These are phyloP conservation scores for Eurystomus glaucurus DNA, from an alignment of 2,797 vertebrate species.

Conservation along the genomic window DNA sequence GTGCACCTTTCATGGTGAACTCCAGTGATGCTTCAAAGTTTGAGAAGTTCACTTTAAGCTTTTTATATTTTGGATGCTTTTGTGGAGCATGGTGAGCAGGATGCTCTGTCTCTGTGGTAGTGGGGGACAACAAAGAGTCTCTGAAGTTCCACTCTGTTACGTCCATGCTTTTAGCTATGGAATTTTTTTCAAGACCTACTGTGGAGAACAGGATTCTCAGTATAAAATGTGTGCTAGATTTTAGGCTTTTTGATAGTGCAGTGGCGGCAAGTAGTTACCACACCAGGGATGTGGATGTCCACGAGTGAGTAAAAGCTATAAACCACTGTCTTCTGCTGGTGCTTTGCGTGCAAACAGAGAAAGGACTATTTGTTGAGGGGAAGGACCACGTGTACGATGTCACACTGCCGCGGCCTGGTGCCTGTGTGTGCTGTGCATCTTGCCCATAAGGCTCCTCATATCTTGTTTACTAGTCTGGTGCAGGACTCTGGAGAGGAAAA, in stretches of 20 bases:
- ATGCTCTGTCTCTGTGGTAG: background rate
- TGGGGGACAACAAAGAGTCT: background rate
- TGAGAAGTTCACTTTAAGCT: constrained; percentile 17
- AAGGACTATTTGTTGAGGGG: background rate
- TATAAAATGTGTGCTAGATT: background rate
- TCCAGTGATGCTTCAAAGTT: constrained; percentile 14
- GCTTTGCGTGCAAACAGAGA: background rate
- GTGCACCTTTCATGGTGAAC: constrained; percentile 16
- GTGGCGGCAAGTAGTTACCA: background rate
- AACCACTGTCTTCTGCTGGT: background rate
- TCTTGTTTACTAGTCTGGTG: background rate
- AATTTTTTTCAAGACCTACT: background rate
- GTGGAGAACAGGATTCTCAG: background rate
- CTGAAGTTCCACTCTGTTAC: background rate
- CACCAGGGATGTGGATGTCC: background rate
- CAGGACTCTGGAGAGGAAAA: background rate
- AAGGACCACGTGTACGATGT: rapidly evolving
- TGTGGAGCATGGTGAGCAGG: background rate
- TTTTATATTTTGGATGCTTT: constrained; percentile 35
- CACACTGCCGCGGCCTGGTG: background rate
- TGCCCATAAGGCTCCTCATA: background rate
- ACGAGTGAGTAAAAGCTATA: background rate
- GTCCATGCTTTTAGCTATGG: background rate
- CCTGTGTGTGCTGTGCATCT: background rate
- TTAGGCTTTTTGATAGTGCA: background rate